Percentiles rank a stretch among this genome's conserved stretches.
Conservation (phyloP, 2,797 vertebrate species). For the Podarcis siculus region DNA sequence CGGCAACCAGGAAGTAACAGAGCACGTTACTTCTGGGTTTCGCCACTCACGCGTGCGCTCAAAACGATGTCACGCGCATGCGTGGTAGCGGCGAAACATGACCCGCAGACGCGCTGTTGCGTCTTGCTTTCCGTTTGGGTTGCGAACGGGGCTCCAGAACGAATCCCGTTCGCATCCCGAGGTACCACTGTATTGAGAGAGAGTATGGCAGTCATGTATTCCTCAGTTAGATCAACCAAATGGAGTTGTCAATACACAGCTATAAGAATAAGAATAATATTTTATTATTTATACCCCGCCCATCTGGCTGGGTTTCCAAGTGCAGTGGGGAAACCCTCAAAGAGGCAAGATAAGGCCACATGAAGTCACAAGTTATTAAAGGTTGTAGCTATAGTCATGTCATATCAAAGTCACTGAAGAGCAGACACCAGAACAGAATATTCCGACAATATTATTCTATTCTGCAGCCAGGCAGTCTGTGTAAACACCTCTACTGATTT, state of each 20-base stretch:
- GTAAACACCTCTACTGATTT: background rate
- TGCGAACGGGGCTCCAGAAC: too few species aligned
- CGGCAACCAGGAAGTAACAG: too few species aligned
- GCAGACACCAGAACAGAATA: background rate
- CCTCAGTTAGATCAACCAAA: background rate
- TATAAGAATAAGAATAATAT: background rate
- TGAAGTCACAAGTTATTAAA: background rate
- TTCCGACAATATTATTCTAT: background rate
- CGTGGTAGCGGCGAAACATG: too few species aligned
- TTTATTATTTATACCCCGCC: too few species aligned
- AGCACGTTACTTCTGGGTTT: too few species aligned
- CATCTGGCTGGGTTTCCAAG: too few species aligned
- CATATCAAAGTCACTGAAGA: background rate
- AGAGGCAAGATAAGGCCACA: background rate
- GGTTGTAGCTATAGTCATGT: background rate
- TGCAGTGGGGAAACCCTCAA: background rate
- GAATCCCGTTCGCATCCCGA: too few species aligned
- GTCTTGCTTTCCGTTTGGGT: accelerated
- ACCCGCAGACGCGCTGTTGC: too few species aligned
- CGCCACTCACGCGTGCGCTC: too few species aligned
- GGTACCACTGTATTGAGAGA: too few species aligned
- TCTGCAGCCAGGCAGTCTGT: background rate
- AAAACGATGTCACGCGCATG: too few species aligned
- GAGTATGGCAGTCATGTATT: too few species aligned
- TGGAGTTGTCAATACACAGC: background rate